A percentile compares a stretch with the other conserved stretches of the same genome.
These are phyloP conservation scores for Apoda limacodes DNA, from an alignment of 2,888 invertebrate genomes.

Conservation along the genomic window DNA sequence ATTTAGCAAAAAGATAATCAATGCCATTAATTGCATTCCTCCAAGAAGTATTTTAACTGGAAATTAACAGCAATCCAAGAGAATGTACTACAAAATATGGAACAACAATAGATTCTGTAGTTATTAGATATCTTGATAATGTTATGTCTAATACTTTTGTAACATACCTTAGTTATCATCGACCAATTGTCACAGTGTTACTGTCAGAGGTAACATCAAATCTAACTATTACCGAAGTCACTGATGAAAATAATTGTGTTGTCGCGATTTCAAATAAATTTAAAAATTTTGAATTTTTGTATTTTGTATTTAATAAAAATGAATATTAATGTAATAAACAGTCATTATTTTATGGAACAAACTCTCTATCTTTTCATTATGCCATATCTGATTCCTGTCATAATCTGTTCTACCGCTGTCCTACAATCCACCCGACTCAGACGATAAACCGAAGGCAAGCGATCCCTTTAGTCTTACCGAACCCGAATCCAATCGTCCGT, in stretches of 20 bases:
- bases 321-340: too few species aligned
- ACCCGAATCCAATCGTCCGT: too few species aligned
- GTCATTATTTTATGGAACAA: too few species aligned
- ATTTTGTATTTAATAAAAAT: too few species aligned
- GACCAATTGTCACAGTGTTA: conserved; percentile 10
- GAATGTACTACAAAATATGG: conserved; percentile 11
- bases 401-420: too few species aligned
- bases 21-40: conserved; percentile 12
- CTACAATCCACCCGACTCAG: too few species aligned
- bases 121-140: conserved; percentile 8
- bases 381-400: too few species aligned
- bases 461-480: too few species aligned
- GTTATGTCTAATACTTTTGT: conserved; percentile 8
- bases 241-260: conserved; percentile 6
- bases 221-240: conserved; percentile 8
- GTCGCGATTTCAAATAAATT: too few species aligned
- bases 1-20: conserved; percentile 14
- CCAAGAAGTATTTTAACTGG: conserved; percentile 8
- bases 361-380: too few species aligned
- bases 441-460: too few species aligned
- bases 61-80: conserved; percentile 11
- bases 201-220: conserved; percentile 9
- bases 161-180: conserved; percentile 12
- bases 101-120: conserved; percentile 11
- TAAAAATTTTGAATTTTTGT: too few species aligned